These are phyloP conservation scores for Cotesia typhae DNA, from an alignment of 1,140 invertebrate genomes.

Conservation along the genomic window DNA sequence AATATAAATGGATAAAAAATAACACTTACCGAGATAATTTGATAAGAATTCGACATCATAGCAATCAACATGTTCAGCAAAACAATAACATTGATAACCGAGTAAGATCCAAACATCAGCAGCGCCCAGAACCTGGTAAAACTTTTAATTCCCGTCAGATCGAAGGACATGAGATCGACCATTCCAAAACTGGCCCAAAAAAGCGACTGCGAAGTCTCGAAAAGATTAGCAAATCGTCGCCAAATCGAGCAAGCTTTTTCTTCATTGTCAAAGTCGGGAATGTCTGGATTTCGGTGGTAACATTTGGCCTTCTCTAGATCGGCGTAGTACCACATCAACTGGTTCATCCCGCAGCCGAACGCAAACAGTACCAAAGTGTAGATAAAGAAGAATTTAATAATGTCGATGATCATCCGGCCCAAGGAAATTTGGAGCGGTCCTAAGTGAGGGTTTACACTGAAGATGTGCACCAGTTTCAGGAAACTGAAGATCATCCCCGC, in stretches of 20 bases:
- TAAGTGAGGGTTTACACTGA: slow-evolving; percentile 93
- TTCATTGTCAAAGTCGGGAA: slow-evolving; percentile 79
- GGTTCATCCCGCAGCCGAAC: slow-evolving; percentile 91
- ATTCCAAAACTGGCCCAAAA: slow-evolving; percentile 95
- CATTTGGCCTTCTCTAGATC: slow-evolving; percentile 86
- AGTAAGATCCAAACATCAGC: slow-evolving; percentile 88
- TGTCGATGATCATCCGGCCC: slow-evolving; percentile 92
- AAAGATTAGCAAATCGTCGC: slow-evolving; percentile 87
- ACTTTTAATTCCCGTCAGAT: slow-evolving; percentile 85
- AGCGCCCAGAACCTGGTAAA: slow-evolving; percentile 89
- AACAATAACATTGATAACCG: slow-evolving; percentile 92
- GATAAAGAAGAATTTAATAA: slow-evolving; percentile 94
- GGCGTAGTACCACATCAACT: slow-evolving; percentile 95
- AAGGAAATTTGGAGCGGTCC: slow-evolving; percentile 90
- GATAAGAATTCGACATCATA: slow-evolving; percentile 96
- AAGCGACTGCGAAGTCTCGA: slow-evolving; percentile 91
- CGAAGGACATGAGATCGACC: slow-evolving; percentile 86
- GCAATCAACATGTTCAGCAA: slow-evolving; percentile 94
- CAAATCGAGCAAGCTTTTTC: slow-evolving; percentile 86
- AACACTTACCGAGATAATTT: slow-evolving; percentile 84
- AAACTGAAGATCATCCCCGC: slow-evolving; percentile 95
- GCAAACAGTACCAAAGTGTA: slow-evolving; percentile 89
- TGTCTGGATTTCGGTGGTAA: slow-evolving; percentile 74
- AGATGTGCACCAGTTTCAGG: slow-evolving; percentile 93
- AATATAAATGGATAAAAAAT: background rate